Conservation (phyloP, 2,888 invertebrate genomes). For the Pardosa pseudoannulata region DNA sequence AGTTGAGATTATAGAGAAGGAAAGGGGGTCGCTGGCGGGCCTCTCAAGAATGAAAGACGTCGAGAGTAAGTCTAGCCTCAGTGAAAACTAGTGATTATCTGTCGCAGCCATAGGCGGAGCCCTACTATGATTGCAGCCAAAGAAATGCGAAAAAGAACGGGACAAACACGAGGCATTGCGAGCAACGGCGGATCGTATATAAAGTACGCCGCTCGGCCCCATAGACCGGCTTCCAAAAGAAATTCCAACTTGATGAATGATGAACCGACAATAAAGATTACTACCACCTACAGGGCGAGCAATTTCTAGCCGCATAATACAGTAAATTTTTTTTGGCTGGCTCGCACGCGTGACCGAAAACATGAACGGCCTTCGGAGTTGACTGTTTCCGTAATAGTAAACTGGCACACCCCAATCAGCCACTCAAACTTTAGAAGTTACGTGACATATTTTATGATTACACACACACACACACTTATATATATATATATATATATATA, state of each 20-base stretch:
- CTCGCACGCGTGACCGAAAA: not conserved
- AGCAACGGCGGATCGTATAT: constrained; percentile 47
- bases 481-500: too few species aligned
- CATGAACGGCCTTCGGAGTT: not conserved
- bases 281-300: constrained; percentile 12
- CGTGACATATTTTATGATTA: too few species aligned
- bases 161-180: constrained; percentile 42
- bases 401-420: too few species aligned
- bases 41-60: constrained; percentile 58
- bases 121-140: constrained; percentile 64
- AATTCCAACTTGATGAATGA: constrained; percentile 32
- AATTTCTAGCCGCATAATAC: not conserved
- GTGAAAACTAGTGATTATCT: constrained; percentile 71
- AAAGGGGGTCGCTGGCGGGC: constrained; percentile 40
- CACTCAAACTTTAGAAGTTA: not conserved
- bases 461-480: too few species aligned
- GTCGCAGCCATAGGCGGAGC: constrained; percentile 68
- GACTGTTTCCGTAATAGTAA: not conserved
- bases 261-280: constrained; percentile 34
- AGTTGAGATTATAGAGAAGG: constrained; percentile 63
- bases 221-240: not conserved
- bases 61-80: constrained; percentile 58
- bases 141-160: constrained; percentile 64
- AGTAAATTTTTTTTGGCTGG: too few species aligned
- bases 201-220: constrained; percentile 28